Conservation (phyloP, 35 echinoderm and acorn worm species). For the Anneissia japonica region DNA sequence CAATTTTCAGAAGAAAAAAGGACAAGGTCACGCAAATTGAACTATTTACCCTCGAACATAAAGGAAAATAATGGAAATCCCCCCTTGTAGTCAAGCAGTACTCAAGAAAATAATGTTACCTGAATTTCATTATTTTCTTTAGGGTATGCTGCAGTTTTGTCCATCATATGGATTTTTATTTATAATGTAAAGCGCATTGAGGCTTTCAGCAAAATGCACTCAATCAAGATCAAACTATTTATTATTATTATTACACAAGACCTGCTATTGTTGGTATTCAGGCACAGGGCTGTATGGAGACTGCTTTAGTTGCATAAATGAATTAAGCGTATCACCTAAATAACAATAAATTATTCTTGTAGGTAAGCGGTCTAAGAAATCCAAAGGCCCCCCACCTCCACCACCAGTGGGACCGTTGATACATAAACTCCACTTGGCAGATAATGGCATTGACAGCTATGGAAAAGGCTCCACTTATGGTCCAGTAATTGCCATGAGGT, state of each 20-base stretch:
- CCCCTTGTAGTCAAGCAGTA: too few relatives aligned
- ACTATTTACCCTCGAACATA: too few relatives aligned
- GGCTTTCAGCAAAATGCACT: too few relatives aligned
- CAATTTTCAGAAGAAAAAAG: too few relatives aligned
- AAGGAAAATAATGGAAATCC: too few relatives aligned
- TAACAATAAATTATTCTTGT: not conserved
- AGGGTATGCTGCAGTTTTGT: too few relatives aligned
- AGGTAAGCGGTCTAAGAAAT: constrained; percentile 79
- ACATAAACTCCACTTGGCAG: constrained; percentile 84
- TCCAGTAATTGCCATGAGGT: constrained; percentile 83
- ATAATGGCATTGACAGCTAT: constrained; percentile 94
- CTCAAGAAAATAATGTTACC: too few relatives aligned
- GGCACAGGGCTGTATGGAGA: not conserved
- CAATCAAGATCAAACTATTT: not conserved
- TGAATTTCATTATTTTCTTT: too few relatives aligned
- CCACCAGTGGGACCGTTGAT: constrained; percentile 75
- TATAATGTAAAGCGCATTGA: too few relatives aligned
- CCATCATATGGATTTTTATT: too few relatives aligned
- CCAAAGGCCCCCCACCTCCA: constrained; percentile 57
- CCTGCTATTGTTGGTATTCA: not conserved
- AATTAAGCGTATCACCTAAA: not conserved
- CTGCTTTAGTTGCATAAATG: not conserved
- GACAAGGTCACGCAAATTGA: too few relatives aligned
- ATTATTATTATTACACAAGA: not conserved
- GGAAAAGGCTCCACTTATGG: constrained; percentile 77